Evolutionary conservation across 2,888 invertebrate species (phyloP).

Genomic region (Polietes domitor): DNA sequence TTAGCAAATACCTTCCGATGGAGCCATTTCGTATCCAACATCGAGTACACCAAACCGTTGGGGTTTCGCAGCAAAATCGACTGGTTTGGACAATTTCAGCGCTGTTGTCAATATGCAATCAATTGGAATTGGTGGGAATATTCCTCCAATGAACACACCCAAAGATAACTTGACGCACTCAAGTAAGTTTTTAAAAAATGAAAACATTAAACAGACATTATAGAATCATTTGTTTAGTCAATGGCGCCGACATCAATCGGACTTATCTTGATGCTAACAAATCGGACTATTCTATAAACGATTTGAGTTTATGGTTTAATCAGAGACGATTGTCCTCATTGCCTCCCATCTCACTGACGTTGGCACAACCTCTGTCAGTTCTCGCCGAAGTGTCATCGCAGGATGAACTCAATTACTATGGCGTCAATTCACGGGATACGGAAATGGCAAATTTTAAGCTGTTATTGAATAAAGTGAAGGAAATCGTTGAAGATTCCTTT

Average conservation of each 20-base stretch:
- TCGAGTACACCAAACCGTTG: conserved; percentile 79
- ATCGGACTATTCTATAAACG: conserved; percentile 79
- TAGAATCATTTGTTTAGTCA: conserved; percentile 71
- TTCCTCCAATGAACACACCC: conserved; percentile 59
- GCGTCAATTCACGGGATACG: conserved; percentile 74
- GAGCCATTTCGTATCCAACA: conserved; percentile 68
- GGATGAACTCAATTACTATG: conserved; percentile 46
- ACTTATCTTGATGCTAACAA: conserved; percentile 80
- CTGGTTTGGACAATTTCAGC: conserved; percentile 51
- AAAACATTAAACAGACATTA: not conserved
- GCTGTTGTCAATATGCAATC: conserved; percentile 51
- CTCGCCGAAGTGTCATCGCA: conserved; percentile 59
- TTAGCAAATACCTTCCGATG: conserved; percentile 63
- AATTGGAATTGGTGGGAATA: not conserved
- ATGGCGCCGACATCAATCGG: conserved; percentile 80
- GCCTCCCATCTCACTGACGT: conserved; percentile 45
- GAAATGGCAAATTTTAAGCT: conserved; percentile 79
- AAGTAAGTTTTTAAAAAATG: conserved; percentile 69
- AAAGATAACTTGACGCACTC: conserved; percentile 74
- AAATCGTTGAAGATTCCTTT: conserved; percentile 80
- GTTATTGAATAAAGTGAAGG: conserved; percentile 78
- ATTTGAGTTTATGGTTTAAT: conserved; percentile 79
- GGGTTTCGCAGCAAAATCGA: conserved; percentile 40
- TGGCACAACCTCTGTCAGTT: conserved; percentile 48
- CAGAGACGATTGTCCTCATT: conserved; percentile 70